Base-by-base conservation (phyloP, 1,140 invertebrate genomes). In the Hypothenemus hampei region DNA sequence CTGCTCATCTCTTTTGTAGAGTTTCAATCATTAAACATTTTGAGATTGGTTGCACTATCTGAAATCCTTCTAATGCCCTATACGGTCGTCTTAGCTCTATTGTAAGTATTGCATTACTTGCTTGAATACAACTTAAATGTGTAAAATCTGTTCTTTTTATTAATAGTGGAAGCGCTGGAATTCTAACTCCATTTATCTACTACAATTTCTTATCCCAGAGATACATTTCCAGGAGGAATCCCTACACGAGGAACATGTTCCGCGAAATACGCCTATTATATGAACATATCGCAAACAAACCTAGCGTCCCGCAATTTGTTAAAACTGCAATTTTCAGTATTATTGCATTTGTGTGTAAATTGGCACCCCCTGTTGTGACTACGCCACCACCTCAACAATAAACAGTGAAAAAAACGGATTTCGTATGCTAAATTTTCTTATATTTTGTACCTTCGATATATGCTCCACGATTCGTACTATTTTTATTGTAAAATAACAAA, bases 51-150 rank as follows among this genome's bases (percentile, higher is more conserved):
- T 48, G 87, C 92, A 11, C 83, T 93, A 47, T 87, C 86, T 0
- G 94, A 98, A 75, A 95, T 97, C 60, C 81, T 95, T 39, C 77
- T 97, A 37, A 87, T 97, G 81, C 92, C 93, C n/a, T 78, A 90
- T 24, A 81, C 85, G 40, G 76, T 91, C 23, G 59, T 93, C 26
- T 82, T 95, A 72, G 83, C 92, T 10, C 84, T 96, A 52, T 81
- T 83, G 93, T 96, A 78, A 85, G 87, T 86, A 62, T 33, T 15
- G 15, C 10, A n/a, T 1, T 39, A 18, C 8, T 39, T 37, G 1
- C 7, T 37, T 37, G n/a, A n/a, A n/a, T 18, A 35, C 46, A 35
- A 49, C 7, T 36, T n/a, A 37, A 36, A 37, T 37, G 18, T 21
- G 36, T 10, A 20, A 51, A 40, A 35, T 51, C 16, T 29, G 13